Evolutionary conservation across 2,113 vertebrate genomes (phyloP).

Genomic region (Phrynosoma platyrhinos): DNA sequence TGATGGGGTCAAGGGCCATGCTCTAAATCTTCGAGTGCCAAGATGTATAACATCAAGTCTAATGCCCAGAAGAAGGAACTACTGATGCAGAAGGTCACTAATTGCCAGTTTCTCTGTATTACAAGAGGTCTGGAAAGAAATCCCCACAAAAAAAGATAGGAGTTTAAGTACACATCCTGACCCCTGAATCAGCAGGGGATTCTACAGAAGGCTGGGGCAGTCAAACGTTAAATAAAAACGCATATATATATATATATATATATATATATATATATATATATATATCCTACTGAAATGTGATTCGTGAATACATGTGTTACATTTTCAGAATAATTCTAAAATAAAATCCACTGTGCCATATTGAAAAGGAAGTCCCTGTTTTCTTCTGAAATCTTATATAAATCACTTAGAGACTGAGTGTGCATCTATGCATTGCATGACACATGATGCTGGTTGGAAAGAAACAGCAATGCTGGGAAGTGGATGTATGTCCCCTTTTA

Average conservation of each 20-base stretch:
- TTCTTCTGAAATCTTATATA: not conserved
- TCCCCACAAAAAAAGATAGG: accelerated
- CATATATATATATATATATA: not conserved
- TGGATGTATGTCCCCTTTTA: not conserved
- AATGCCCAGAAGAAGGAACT: constrained; percentile 15
- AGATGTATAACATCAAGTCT: not conserved
- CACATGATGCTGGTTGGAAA: not conserved
- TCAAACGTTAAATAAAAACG: not conserved
- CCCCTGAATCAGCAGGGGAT: constrained; percentile 31
- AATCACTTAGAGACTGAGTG: not conserved
- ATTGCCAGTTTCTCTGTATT: constrained; percentile 23
- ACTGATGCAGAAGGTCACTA: constrained; percentile 36
- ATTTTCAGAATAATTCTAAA: constrained; percentile 2
- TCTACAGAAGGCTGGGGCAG: not conserved
- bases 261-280: not conserved
- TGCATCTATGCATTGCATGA: not conserved
- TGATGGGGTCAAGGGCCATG: not conserved
- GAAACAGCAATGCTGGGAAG: not conserved
- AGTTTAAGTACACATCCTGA: not conserved
- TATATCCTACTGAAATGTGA: constrained; percentile 12
- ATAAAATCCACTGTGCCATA: not conserved
- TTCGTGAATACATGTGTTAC: not conserved
- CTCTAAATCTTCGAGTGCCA: not conserved
- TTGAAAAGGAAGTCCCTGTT: not conserved
- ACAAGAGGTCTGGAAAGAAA: constrained; percentile 19